Conservation (phyloP, 2,888 invertebrate genomes). For the Nemotelus nigrinus region DNA sequence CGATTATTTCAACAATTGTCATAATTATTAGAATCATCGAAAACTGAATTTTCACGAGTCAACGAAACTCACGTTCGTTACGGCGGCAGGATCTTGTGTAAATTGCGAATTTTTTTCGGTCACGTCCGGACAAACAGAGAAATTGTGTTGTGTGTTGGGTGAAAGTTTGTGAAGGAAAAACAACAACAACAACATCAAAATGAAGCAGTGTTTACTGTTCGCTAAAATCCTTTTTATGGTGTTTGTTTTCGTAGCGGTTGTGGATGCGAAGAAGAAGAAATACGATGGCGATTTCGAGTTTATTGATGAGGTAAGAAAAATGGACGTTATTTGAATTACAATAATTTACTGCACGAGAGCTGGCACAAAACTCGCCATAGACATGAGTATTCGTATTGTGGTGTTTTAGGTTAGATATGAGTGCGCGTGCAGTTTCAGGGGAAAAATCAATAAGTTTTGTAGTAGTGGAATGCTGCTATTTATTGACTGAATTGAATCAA, state of each 20-base stretch:
- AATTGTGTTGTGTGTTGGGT: constrained; percentile 2
- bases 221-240: constrained; percentile 61
- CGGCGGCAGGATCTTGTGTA: too few species aligned
- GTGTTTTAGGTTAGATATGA: background rate
- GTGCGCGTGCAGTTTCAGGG: constrained; percentile 10
- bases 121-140: background rate
- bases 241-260: constrained; percentile 62
- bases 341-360: too few species aligned
- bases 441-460: constrained; percentile 27
- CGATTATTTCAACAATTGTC: constrained; percentile 26
- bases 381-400: background rate
- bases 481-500: background rate
- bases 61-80: too few species aligned
- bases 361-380: background rate
- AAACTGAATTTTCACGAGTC: too few species aligned
- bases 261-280: constrained; percentile 72
- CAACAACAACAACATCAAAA: constrained; percentile 10
- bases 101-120: background rate
- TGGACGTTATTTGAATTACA: background rate
- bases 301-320: constrained; percentile 75
- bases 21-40: too few species aligned
- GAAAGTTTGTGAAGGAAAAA: constrained; percentile 3
- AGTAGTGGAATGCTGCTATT: constrained; percentile 26
- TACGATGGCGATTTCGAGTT: constrained; percentile 83
- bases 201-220: constrained; percentile 61